A percentile compares a stretch with the other conserved stretches of the same genome.
phyloP scores from a whole-genome alignment of 2,888 invertebrate species.

The Meiosimyza decipiens region DNA sequence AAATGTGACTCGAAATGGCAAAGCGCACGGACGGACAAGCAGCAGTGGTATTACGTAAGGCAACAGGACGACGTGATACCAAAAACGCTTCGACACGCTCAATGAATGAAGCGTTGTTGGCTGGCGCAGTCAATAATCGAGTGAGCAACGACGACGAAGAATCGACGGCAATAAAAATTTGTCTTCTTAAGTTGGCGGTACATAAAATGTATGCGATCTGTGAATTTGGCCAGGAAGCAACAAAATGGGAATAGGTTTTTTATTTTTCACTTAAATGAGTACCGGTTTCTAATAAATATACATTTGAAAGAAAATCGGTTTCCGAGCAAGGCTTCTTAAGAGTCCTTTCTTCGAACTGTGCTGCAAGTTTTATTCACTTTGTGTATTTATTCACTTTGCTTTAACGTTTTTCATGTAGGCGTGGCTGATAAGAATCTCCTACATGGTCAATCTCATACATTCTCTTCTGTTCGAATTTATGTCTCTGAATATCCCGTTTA shows the following conservation, averaged over 20 bases:
- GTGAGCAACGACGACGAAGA: slow-evolving; percentile 33
- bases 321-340: no score
- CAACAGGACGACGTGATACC: background rate
- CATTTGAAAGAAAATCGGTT: no score
- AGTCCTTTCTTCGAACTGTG: no score
- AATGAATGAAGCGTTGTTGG: slow-evolving; percentile 3
- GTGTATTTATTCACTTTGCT: no score
- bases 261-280: no score
- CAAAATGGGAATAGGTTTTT: background rate
- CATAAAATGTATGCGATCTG: slow-evolving; percentile 15
- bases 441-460: no score
- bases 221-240: background rate
- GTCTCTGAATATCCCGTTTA: no score
- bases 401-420: no score
- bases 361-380: no score
- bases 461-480: no score
- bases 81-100: slow-evolving; percentile 5
- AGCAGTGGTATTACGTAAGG: background rate
- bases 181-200: slow-evolving; percentile 50
- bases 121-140: slow-evolving; percentile 38
- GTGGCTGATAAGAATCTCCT: no score
- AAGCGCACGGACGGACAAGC: slow-evolving; percentile 1
- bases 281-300: no score
- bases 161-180: slow-evolving; percentile 56
- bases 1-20: slow-evolving; percentile 13